Percentiles rank a stretch among this genome's conserved stretches.
phyloP scores from a whole-genome alignment of 2,797 vertebrate genomes.

The Sus cebifrons region DNA sequence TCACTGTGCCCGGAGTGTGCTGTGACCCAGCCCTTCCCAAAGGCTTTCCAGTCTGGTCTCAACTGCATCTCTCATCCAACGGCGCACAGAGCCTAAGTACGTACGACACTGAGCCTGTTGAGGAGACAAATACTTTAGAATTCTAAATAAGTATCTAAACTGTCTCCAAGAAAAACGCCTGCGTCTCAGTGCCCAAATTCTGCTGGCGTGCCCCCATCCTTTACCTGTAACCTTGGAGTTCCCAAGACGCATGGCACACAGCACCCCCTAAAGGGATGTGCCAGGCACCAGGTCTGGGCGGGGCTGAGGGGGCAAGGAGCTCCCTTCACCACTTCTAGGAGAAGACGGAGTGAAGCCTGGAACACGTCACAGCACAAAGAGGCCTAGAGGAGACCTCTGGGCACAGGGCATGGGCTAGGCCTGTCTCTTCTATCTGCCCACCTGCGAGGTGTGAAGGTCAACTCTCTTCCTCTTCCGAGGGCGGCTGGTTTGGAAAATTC shows the following conservation, averaged over 20 bases:
- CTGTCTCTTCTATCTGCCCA: neutral
- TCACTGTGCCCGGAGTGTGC: neutral
- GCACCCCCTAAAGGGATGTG: neutral
- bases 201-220: neutral
- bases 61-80: neutral
- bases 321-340: neutral
- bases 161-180: neutral
- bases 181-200: neutral
- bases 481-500: neutral
- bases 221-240: neutral
- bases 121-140: neutral
- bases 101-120: neutral
- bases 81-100: too few relatives aligned
- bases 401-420: neutral
- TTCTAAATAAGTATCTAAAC: neutral
- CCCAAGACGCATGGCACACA: neutral
- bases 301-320: neutral
- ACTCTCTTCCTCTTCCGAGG: neutral
- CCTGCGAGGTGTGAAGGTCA: too few relatives aligned
- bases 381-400: neutral
- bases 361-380: accelerated
- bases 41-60: neutral
- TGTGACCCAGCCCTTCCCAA: neutral
- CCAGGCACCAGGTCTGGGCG: neutral
- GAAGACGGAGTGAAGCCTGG: neutral